phyloP scores from a whole-genome alignment of 2,888 invertebrate species.

The Onchidella celtica region DNA sequence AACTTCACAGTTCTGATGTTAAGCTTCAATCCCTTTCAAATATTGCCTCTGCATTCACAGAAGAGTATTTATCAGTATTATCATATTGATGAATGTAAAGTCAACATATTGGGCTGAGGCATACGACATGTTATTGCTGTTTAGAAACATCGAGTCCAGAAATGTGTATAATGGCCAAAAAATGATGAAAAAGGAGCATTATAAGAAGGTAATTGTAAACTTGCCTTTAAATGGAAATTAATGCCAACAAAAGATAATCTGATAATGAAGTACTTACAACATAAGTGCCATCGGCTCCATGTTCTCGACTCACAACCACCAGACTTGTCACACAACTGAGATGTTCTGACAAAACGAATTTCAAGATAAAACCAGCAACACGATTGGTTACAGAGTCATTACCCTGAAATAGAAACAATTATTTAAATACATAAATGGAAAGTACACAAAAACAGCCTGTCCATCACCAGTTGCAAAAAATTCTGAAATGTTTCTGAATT shows the following conservation, averaged over 20 bases:
- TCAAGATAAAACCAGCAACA: constrained; percentile 79
- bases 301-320: constrained; percentile 73
- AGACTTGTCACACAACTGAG: constrained; percentile 78
- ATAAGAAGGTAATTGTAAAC: not conserved
- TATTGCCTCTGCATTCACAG: not conserved
- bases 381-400: constrained; percentile 79
- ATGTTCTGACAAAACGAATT: constrained; percentile 78
- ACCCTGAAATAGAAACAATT: constrained; percentile 12
- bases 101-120: not conserved
- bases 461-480: too few species aligned
- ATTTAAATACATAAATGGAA: too few species aligned
- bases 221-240: not conserved
- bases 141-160: too few species aligned
- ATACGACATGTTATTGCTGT: too few species aligned
- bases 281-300: constrained; percentile 70
- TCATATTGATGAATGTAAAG: not conserved
- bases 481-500: too few species aligned
- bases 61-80: not conserved
- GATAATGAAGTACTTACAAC: constrained; percentile 62
- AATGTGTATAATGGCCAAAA: too few species aligned
- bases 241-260: not conserved
- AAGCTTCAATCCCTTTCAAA: too few species aligned
- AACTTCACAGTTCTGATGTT: too few species aligned
- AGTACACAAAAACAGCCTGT: too few species aligned
- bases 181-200: too few species aligned